These are phyloP conservation scores for Cyclargus thomasi DNA, from an alignment of 1,140 invertebrate species.

Conservation along the genomic window DNA sequence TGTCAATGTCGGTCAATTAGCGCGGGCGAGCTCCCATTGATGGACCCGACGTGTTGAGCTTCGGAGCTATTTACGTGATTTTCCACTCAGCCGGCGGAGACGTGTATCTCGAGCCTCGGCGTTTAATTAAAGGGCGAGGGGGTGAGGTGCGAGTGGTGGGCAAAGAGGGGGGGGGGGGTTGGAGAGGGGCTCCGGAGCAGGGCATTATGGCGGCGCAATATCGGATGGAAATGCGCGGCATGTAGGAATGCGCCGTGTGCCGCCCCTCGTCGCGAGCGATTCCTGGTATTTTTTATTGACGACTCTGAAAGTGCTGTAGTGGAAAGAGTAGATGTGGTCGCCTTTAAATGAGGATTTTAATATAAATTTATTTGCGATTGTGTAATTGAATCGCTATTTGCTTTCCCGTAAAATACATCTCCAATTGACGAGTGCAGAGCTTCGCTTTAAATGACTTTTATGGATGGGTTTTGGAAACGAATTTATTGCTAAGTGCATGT, in stretches of 20 bases:
- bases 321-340: slow-evolving; percentile 48
- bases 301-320: slow-evolving; percentile 63
- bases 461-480: not conserved
- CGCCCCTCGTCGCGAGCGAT: slow-evolving; percentile 67
- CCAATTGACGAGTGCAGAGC: not conserved
- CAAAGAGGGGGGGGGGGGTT: slow-evolving; percentile 48
- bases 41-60: slow-evolving; percentile 40
- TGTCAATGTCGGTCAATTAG: slow-evolving; percentile 10
- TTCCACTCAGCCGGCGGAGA: slow-evolving; percentile 59
- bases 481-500: not conserved
- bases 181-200: slow-evolving; percentile 46
- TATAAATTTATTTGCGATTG: slow-evolving; percentile 30
- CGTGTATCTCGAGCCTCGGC: slow-evolving; percentile 67
- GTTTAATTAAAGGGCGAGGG: slow-evolving; percentile 73
- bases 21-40: slow-evolving; percentile 14
- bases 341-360: slow-evolving; percentile 32
- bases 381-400: not conserved
- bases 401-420: not conserved
- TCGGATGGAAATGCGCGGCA: slow-evolving; percentile 74
- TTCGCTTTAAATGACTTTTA: not conserved
- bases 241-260: slow-evolving; percentile 71
- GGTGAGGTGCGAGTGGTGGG: slow-evolving; percentile 46
- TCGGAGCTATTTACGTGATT: slow-evolving; percentile 67
- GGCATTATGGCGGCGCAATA: slow-evolving; percentile 74
- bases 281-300: slow-evolving; percentile 74